These are phyloP conservation scores for Troilus luridus DNA, from an alignment of 2,888 invertebrate genomes.

Conservation along the genomic window DNA sequence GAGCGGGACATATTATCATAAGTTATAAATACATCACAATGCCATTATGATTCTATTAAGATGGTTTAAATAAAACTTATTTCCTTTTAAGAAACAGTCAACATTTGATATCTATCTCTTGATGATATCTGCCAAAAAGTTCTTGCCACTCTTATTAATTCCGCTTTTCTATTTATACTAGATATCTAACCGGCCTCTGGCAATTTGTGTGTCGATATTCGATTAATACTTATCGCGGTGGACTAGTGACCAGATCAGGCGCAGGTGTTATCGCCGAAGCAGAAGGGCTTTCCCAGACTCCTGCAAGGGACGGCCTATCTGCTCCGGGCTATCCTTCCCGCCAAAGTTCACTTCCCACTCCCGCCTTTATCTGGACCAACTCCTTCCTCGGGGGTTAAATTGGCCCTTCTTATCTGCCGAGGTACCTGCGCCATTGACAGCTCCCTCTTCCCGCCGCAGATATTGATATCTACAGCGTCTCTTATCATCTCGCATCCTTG, in stretches of 20 bases:
- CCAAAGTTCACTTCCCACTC: conserved; percentile 28
- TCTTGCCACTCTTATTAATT: not conserved
- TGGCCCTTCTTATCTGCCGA: conserved; percentile 20
- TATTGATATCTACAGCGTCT: not conserved
- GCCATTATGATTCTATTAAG: too few species aligned
- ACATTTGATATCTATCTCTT: not conserved
- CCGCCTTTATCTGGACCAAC: conserved; percentile 48
- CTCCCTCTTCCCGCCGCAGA: conserved; percentile 27
- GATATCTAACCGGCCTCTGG: not conserved
- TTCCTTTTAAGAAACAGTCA: too few species aligned
- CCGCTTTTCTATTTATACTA: not conserved
- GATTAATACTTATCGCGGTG: not conserved
- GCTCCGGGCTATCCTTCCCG: conserved; percentile 31
- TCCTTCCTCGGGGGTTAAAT: conserved; percentile 32
- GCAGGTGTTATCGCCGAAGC: not conserved
- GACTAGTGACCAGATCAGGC: conserved; percentile 30
- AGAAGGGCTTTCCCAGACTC: conserved; percentile 27
- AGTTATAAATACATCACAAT: too few species aligned
- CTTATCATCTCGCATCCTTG: conserved; percentile 6
- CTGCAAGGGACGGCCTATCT: conserved; percentile 28
- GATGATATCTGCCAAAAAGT: not conserved
- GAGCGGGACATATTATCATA: too few species aligned
- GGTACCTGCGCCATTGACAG: conserved; percentile 33
- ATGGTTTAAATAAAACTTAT: too few species aligned
- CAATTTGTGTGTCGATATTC: not conserved